These are phyloP conservation scores for Sminthurides bifidus DNA, from an alignment of 1,140 invertebrate species.

Conservation along the genomic window DNA sequence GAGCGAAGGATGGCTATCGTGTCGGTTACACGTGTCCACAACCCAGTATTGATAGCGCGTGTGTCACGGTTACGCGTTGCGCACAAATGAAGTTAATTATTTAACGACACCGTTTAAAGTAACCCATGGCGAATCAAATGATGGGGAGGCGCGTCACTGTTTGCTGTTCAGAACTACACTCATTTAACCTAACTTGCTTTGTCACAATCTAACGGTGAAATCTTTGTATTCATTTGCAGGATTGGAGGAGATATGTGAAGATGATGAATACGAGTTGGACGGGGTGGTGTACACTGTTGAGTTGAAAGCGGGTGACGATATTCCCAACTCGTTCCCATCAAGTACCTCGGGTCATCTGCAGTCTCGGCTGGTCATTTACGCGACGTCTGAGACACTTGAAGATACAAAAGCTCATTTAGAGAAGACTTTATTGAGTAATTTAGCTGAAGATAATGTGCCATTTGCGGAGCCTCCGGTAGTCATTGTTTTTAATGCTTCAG, in stretches of 20 bases:
- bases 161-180: no score
- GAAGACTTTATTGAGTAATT: constrained; percentile 77
- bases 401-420: constrained; percentile 83
- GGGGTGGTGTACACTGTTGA: constrained; percentile 56
- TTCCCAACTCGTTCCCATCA: constrained; percentile 22
- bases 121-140: no score
- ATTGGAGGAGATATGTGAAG: constrained; percentile 51
- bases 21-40: no score
- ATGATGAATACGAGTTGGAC: constrained; percentile 75
- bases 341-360: constrained; percentile 28
- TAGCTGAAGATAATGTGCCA: constrained; percentile 80
- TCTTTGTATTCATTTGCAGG: constrained; percentile 12
- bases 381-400: constrained; percentile 79
- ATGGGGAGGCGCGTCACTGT: no score
- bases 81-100: no score
- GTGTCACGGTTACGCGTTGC: no score
- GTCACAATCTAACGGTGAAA: neutral
- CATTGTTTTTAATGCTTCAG: constrained; percentile 24
- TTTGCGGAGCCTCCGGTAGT: constrained; percentile 59
- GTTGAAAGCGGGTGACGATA: constrained; percentile 24
- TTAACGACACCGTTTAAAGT: no score
- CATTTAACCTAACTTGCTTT: no score
- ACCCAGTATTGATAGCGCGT: no score
- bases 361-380: constrained; percentile 53
- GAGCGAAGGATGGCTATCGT: no score